Percentiles rank a stretch among this genome's conserved stretches.
These are phyloP conservation scores for Drosophila arizonae DNA, from an alignment of 1,140 invertebrate genomes.

Conservation along the genomic window DNA sequence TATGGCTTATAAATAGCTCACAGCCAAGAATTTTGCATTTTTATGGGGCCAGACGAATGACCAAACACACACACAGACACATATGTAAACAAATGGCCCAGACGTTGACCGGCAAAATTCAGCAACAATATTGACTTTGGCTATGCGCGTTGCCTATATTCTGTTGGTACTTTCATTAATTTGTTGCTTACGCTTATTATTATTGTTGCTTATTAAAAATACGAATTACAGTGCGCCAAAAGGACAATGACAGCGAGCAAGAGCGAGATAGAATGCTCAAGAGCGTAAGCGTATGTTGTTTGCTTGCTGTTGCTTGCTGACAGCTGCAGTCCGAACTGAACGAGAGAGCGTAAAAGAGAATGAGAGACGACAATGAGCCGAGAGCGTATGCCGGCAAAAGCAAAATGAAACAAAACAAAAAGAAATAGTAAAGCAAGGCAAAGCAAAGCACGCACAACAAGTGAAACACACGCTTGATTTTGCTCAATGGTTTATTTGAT, in stretches of 20 bases:
- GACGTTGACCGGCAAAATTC: conserved; percentile 15
- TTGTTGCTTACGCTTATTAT: conserved; percentile 36
- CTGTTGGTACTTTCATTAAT: conserved; percentile 11
- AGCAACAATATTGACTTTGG: conserved; percentile 34
- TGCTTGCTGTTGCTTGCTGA: conserved; percentile 9
- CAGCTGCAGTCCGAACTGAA: conserved; percentile 36
- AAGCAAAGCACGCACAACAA: conserved; percentile 60
- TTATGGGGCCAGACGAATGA: conserved; percentile 52
- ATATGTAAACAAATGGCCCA: conserved; percentile 23
- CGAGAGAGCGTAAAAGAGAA: not conserved
- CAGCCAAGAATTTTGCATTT: conserved; percentile 54
- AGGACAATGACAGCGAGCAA: conserved; percentile 45
- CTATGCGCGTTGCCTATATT: conserved; percentile 1
- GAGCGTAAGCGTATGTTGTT: not conserved
- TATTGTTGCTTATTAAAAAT: conserved; percentile 47
- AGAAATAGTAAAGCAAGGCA: conserved; percentile 39
- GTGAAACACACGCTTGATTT: conserved; percentile 46
- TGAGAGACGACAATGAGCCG: conserved; percentile 1
- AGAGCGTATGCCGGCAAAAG: conserved; percentile 52
- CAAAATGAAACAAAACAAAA: conserved; percentile 21
- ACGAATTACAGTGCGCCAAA: conserved; percentile 36
- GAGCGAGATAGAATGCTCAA: conserved; percentile 5
- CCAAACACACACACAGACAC: conserved; percentile 18
- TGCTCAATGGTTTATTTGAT: conserved; percentile 24
- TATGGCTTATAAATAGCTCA: conserved; percentile 68